Conservation (phyloP, 2,888 invertebrate species). For the Monochamus alternatus region DNA sequence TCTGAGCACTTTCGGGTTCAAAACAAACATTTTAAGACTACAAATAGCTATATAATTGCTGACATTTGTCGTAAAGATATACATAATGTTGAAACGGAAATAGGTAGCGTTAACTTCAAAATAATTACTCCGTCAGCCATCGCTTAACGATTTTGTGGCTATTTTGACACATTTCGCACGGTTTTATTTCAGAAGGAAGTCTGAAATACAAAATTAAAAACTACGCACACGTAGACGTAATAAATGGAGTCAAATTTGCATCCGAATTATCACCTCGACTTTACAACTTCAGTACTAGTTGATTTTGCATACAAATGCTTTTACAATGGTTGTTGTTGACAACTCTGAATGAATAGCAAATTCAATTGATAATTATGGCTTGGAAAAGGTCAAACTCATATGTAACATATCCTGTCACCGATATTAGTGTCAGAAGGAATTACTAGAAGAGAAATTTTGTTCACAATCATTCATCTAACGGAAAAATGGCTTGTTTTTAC, state of each 20-base stretch:
- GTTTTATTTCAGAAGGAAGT: slow-evolving; percentile 3
- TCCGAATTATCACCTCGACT: slow-evolving; percentile 3
- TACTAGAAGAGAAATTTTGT: too few relatives aligned
- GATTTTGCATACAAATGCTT: slow-evolving; percentile 1
- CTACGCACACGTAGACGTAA: neutral
- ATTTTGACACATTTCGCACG: neutral
- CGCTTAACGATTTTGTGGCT: too few relatives aligned
- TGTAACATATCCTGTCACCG: neutral
- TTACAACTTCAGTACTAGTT: neutral
- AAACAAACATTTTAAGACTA: too few relatives aligned
- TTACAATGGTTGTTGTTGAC: neutral
- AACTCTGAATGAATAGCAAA: slow-evolving; percentile 3
- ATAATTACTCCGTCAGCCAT: too few relatives aligned
- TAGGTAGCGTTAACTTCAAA: too few relatives aligned
- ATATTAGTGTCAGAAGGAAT: too few relatives aligned
- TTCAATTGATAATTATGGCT: neutral
- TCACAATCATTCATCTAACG: too few relatives aligned
- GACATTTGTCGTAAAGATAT: too few relatives aligned
- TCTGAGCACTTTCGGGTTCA: too few relatives aligned
- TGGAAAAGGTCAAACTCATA: neutral
- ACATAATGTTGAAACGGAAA: too few relatives aligned
- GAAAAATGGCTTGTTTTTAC: too few relatives aligned
- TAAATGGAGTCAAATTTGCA: neutral
- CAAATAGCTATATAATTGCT: too few relatives aligned
- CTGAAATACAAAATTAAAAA: neutral